A percentile compares a stretch with the other conserved stretches of the same genome.
Conservation (phyloP, 2,113 vertebrate species). For the Proteles cristata region DNA sequence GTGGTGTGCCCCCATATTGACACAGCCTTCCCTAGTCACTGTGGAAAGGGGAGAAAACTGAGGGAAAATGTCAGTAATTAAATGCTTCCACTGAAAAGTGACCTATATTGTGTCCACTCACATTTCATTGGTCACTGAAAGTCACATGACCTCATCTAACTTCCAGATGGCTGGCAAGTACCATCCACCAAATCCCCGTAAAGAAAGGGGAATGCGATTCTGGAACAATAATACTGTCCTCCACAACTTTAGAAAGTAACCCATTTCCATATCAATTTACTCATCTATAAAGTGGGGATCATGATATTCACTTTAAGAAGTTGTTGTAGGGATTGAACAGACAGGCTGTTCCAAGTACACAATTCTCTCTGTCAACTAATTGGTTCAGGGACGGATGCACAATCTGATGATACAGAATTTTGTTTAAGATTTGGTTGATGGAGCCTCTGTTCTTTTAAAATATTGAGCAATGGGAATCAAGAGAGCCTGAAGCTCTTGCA, state of each 20-base stretch:
- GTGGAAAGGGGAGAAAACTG: neutral
- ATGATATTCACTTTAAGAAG: neutral
- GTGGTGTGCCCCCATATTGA: neutral
- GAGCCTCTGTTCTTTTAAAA: neutral
- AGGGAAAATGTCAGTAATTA: neutral
- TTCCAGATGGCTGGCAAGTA: neutral
- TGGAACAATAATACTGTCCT: neutral
- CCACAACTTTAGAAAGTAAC: neutral
- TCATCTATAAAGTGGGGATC: neutral
- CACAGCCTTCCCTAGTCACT: neutral
- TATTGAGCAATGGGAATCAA: neutral
- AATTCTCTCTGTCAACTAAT: neutral
- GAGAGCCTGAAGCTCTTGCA: neutral
- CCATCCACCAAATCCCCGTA: neutral
- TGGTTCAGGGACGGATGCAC: neutral
- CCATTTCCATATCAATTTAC: neutral
- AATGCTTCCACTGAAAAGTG: neutral
- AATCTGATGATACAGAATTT: neutral
- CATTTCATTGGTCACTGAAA: neutral
- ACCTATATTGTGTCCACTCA: neutral
- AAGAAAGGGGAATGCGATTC: neutral
- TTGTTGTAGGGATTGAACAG: neutral
- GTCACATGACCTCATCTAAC: neutral
- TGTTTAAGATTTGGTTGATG: neutral
- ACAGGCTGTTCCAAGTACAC: accelerated